phyloP scores from a whole-genome alignment of 30 jellyfish, hydroid and myxozoan genomes.

The Pseudorhiza aurosa region DNA sequence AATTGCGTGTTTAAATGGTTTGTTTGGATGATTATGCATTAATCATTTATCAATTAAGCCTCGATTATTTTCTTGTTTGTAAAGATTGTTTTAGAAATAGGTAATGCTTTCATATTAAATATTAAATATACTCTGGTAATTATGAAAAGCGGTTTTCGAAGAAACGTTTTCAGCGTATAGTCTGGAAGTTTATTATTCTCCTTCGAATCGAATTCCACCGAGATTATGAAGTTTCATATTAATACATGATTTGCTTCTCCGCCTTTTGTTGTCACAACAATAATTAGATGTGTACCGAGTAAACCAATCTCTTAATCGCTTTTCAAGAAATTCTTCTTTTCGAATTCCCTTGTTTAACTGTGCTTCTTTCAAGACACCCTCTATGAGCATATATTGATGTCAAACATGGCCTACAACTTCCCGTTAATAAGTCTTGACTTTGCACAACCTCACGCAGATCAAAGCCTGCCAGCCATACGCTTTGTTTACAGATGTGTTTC shows the following conservation, averaged over 20 bases:
- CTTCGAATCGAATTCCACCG: slow-evolving; percentile 38
- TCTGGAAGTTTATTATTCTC: slow-evolving; percentile 60
- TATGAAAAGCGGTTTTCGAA: slow-evolving; percentile 26
- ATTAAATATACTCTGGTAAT: slow-evolving; percentile 32
- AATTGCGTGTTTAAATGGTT: slow-evolving; percentile 76
- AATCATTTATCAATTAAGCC: slow-evolving; percentile 66
- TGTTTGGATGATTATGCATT: slow-evolving; percentile 71
- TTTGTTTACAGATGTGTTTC: no score
- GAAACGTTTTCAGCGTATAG: slow-evolving; percentile 31
- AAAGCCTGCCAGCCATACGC: no score
- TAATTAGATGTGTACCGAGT: slow-evolving; percentile 27
- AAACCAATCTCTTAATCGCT: slow-evolving; percentile 9
- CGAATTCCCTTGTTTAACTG: slow-evolving; percentile 18
- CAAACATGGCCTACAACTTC: background rate
- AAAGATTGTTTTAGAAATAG: slow-evolving; percentile 56
- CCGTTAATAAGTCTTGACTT: background rate
- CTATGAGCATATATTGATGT: slow-evolving; percentile 5
- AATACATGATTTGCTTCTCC: slow-evolving; percentile 45
- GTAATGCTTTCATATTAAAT: slow-evolving; percentile 41
- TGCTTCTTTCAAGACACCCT: slow-evolving; percentile 5
- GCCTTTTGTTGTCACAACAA: slow-evolving; percentile 46
- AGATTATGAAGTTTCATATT: slow-evolving; percentile 57
- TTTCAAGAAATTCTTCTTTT: background rate
- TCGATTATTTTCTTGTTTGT: slow-evolving; percentile 61
- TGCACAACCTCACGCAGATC: no score